phyloP scores from a whole-genome alignment of 2,797 vertebrate genomes.

The Phrynocephalus vlangalii region DNA sequence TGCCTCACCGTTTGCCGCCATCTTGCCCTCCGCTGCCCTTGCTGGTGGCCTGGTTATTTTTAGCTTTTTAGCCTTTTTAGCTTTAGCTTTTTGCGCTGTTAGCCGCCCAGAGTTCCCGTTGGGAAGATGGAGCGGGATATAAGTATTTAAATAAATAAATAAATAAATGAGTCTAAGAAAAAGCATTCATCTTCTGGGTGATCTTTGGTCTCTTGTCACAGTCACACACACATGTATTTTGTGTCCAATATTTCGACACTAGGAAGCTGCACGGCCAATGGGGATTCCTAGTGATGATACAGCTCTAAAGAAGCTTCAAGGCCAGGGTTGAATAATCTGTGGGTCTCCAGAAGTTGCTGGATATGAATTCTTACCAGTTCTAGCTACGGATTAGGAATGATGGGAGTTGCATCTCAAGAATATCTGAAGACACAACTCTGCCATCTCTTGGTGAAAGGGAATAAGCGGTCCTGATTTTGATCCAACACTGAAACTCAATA shows the following conservation, averaged over 20 bases:
- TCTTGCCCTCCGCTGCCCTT: too few species aligned
- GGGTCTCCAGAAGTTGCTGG: not conserved
- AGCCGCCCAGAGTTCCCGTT: too few species aligned
- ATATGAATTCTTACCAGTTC: not conserved
- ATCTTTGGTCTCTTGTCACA: not conserved
- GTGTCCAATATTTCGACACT: too few species aligned
- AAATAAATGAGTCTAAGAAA: not conserved
- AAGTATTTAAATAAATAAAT: too few species aligned
- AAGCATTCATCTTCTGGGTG: too few species aligned
- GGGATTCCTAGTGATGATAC: not conserved
- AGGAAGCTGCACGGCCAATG: not conserved
- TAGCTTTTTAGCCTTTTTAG: too few species aligned
- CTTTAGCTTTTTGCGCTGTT: too few species aligned
- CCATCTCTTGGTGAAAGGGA: not conserved
- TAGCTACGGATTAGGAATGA: not conserved
- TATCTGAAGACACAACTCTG: not conserved
- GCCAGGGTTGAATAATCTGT: not conserved
- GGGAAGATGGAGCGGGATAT: too few species aligned
- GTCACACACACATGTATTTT: not conserved
- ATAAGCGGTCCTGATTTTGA: not conserved
- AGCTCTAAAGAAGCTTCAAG: not conserved
- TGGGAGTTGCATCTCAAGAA: not conserved
- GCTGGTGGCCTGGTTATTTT: too few species aligned
- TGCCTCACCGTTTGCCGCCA: too few species aligned
- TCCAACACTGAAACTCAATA: not conserved